These are phyloP conservation scores for Hemibagrus guttatus DNA, from an alignment of 2,797 vertebrate species.

Conservation along the genomic window DNA sequence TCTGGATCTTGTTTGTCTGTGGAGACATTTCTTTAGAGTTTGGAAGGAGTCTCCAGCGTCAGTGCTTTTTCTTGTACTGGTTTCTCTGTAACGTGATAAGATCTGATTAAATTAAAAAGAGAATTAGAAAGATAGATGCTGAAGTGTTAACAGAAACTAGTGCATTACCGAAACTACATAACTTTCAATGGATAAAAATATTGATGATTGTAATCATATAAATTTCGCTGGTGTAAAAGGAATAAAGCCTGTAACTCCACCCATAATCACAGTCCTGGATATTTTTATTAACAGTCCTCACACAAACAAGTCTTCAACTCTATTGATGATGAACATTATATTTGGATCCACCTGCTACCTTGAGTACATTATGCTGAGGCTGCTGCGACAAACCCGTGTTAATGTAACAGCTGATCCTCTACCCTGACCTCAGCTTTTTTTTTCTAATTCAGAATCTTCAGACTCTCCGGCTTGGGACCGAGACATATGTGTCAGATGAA, in stretches of 20 bases:
- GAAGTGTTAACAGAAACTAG: not conserved
- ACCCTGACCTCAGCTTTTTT: slow-evolving; percentile 44
- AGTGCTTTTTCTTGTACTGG: not conserved
- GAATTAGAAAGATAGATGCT: not conserved
- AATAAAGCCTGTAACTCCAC: not conserved
- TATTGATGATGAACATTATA: not conserved
- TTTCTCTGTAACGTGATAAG: not conserved
- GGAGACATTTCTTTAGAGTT: not conserved
- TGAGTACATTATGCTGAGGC: not conserved
- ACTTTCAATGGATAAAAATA: not conserved
- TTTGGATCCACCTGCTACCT: not conserved
- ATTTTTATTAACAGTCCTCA: not conserved
- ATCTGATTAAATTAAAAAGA: not conserved
- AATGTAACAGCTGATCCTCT: slow-evolving; percentile 70
- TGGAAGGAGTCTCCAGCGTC: not conserved
- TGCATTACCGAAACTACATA: not conserved
- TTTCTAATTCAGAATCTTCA: slow-evolving; percentile 26
- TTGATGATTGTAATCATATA: not conserved
- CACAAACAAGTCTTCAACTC: not conserved
- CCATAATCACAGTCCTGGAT: not conserved
- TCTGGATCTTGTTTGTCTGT: not conserved
- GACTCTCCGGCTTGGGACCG: slow-evolving; percentile 58
- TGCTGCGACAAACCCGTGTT: slow-evolving; percentile 52
- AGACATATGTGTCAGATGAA: slow-evolving; percentile 67
- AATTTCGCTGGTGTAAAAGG: not conserved